Evolutionary conservation across 1,140 invertebrate genomes (phyloP).

Genomic region (Bradynema listronoti): DNA sequence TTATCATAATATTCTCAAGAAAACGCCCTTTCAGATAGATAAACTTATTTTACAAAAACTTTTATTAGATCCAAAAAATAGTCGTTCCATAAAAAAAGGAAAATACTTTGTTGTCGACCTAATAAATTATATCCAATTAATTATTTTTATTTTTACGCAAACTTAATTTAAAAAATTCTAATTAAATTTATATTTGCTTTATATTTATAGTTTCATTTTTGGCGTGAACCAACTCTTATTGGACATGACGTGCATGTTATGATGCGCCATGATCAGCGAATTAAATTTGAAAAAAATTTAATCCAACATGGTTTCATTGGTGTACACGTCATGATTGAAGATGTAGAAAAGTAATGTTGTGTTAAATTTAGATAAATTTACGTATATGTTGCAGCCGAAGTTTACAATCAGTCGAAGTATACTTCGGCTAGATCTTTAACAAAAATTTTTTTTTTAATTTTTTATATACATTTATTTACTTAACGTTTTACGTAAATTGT

Average conservation of each 20-base stretch:
- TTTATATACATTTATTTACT: neutral
- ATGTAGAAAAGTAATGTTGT: slow-evolving; percentile 46
- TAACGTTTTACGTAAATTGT: no score
- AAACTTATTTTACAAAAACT: no score
- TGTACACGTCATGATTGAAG: slow-evolving; percentile 51
- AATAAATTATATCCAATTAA: no score
- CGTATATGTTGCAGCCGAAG: neutral
- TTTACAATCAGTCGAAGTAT: no score
- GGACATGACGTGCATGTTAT: slow-evolving; percentile 43
- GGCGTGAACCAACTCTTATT: slow-evolving; percentile 42
- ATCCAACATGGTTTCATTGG: slow-evolving; percentile 13
- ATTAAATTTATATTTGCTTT: no score
- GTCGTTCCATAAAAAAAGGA: no score
- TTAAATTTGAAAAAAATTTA: neutral
- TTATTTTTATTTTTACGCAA: no score
- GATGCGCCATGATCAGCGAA: slow-evolving; percentile 9
- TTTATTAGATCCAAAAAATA: no score
- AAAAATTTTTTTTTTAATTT: slow-evolving; percentile 2
- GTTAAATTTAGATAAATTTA: neutral
- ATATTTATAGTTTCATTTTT: slow-evolving; percentile 36
- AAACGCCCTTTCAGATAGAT: no score
- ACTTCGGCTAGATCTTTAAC: no score
- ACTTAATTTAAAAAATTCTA: neutral
- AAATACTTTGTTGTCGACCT: no score
- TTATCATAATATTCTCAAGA: no score